A percentile compares a stretch with the other conserved stretches of the same genome.
Evolutionary conservation across 2,113 vertebrate genomes (phyloP).

Genomic region (Engraulis encrasicolus): DNA sequence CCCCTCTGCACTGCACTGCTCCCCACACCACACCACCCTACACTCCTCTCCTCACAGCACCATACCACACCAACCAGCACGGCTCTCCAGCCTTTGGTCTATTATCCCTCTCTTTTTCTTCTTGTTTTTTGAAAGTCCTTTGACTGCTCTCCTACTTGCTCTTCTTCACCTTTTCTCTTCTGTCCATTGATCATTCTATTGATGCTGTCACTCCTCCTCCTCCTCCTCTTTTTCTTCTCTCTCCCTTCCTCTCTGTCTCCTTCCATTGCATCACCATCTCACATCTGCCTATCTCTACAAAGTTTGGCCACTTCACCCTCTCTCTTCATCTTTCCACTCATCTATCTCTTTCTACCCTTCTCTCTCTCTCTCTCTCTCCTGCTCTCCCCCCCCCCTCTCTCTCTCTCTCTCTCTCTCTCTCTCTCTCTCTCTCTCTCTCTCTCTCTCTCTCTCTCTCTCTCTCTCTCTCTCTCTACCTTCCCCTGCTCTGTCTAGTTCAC

Average conservation of each 20-base stretch:
- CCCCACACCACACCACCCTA: conserved; percentile 11
- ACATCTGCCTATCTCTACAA: background rate
- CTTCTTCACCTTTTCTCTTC: background rate
- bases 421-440: background rate
- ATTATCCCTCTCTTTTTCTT: background rate
- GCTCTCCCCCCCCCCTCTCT: no score
- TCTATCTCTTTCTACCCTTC: background rate
- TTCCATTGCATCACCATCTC: background rate
- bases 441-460: background rate
- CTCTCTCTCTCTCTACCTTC: no score
- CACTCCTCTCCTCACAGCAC: background rate
- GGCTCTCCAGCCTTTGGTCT: background rate
- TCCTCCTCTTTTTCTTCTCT: background rate
- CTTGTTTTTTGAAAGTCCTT: background rate
- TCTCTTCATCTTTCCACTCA: background rate
- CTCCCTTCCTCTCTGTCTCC: background rate
- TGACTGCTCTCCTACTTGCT: background rate
- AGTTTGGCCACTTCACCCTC: background rate
- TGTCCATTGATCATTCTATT: background rate
- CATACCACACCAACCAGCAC: conserved; percentile 2
- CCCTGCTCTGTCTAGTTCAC: background rate
- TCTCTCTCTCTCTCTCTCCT: background rate
- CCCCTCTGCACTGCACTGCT: background rate
- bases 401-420: background rate
- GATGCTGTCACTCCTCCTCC: background rate